Conservation (phyloP, 2,888 invertebrate species). For the Ecliptopera silaceata region DNA sequence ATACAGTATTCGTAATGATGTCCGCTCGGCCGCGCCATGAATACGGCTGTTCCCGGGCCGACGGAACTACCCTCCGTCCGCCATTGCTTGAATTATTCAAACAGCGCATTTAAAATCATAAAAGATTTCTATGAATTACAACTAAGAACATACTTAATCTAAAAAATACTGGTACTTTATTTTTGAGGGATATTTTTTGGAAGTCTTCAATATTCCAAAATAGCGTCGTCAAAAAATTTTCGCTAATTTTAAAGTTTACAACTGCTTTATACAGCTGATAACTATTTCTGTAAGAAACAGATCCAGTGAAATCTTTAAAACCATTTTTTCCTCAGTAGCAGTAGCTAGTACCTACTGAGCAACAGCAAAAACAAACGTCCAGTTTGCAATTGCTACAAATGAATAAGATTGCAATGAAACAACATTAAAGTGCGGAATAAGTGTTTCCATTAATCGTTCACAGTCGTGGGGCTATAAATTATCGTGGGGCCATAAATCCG, state of each 20-base stretch:
- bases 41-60: conserved; percentile 38
- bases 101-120: background rate
- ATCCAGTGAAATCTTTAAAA: no score
- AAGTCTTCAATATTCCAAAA: no score
- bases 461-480: conserved; percentile 59
- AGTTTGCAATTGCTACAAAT: conserved; percentile 16
- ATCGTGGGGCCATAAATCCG: conserved; percentile 66
- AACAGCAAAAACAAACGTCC: background rate
- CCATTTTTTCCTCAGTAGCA: background rate
- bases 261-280: no score
- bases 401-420: conserved; percentile 32
- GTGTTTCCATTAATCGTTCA: conserved; percentile 66
- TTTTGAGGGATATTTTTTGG: no score
- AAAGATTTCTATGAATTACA: background rate
- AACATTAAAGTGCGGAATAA: conserved; percentile 41
- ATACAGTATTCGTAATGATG: conserved; percentile 7
- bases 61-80: conserved; percentile 36
- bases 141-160: background rate
- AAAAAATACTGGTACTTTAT: no score
- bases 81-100: conserved; percentile 20
- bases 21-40: conserved; percentile 36
- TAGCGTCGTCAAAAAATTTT: no score
- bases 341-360: no score
- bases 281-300: no score
- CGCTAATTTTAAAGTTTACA: no score